phyloP scores from a whole-genome alignment of 1,140 invertebrate species.

The Papilio aristodemus region DNA sequence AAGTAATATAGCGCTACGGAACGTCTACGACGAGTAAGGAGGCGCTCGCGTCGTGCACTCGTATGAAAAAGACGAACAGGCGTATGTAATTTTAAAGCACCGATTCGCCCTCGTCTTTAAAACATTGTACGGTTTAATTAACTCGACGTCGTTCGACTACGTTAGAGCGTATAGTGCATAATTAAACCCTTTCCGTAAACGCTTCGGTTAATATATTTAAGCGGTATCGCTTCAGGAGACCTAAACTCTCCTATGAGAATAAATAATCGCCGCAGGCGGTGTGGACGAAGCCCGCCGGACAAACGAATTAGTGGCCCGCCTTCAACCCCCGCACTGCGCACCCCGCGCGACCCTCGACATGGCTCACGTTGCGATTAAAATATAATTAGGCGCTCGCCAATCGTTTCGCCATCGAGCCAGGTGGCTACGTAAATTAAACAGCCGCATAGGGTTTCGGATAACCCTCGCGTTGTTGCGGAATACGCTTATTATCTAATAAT shows the following conservation, averaged over 20 bases:
- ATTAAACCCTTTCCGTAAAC: conserved; percentile 76
- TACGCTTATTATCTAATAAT: conserved; percentile 71
- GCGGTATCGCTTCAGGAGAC: conserved; percentile 75
- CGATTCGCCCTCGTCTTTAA: conserved; percentile 62
- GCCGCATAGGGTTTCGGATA: conserved; percentile 73
- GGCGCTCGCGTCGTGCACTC: conserved; percentile 42
- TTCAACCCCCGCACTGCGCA: conserved; percentile 42
- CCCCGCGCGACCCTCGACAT: conserved; percentile 38
- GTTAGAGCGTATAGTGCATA: conserved; percentile 66
- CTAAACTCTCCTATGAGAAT: conserved; percentile 79
- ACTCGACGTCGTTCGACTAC: conserved; percentile 64
- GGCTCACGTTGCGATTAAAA: conserved; percentile 75
- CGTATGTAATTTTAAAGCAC: conserved; percentile 62
- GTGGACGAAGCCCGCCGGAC: conserved; percentile 60
- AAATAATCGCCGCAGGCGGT: conserved; percentile 65
- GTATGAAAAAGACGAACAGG: conserved; percentile 60
- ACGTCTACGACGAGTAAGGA: conserved; percentile 40
- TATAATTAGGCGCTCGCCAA: conserved; percentile 77
- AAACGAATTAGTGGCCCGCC: conserved; percentile 72
- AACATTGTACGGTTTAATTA: conserved; percentile 73
- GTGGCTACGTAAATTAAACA: conserved; percentile 77
- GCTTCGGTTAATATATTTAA: conserved; percentile 76
- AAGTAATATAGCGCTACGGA: conserved; percentile 49
- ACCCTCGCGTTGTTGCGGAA: conserved; percentile 57
- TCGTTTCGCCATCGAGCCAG: conserved; percentile 76